phyloP scores from a whole-genome alignment of 1,140 invertebrate species.

The Drosophila sechellia region DNA sequence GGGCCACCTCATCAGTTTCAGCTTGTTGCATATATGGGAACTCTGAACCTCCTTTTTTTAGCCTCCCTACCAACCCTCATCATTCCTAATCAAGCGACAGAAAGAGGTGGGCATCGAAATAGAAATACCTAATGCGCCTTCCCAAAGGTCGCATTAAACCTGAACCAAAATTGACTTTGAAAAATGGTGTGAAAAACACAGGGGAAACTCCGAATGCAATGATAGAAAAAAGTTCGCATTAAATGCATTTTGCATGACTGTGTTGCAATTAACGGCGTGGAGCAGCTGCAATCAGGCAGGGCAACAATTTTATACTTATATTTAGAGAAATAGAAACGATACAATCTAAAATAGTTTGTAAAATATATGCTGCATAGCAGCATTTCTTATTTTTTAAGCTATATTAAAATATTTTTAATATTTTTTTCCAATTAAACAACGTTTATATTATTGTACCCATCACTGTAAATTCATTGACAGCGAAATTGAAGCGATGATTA shows the following conservation, averaged over 20 bases:
- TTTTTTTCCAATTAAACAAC: too few species aligned
- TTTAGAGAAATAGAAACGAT: background rate
- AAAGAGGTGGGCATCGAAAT: constrained; percentile 3
- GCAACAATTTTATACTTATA: constrained; percentile 16
- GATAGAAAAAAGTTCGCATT: constrained; percentile 42
- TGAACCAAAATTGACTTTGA: constrained; percentile 62
- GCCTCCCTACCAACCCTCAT: constrained; percentile 25
- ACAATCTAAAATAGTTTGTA: background rate
- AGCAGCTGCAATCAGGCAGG: constrained; percentile 71
- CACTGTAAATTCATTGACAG: constrained; percentile 21
- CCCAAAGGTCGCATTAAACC: constrained; percentile 68
- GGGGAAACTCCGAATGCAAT: background rate
- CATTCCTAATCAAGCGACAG: constrained; percentile 34
- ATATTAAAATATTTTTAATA: too few species aligned
- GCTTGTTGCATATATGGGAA: constrained; percentile 31
- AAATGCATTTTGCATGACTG: constrained; percentile 67
- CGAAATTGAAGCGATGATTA: constrained; percentile 62
- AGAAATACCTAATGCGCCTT: constrained; percentile 44
- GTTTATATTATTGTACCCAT: background rate
- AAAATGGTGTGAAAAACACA: constrained; percentile 70
- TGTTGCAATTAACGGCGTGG: constrained; percentile 64
- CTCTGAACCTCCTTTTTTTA: background rate
- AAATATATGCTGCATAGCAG: background rate
- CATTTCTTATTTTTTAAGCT: background rate
- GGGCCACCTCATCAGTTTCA: constrained; percentile 31